Base-by-base conservation (phyloP, 2,888 invertebrate species). In the Microctonus hyperodae region DNA sequence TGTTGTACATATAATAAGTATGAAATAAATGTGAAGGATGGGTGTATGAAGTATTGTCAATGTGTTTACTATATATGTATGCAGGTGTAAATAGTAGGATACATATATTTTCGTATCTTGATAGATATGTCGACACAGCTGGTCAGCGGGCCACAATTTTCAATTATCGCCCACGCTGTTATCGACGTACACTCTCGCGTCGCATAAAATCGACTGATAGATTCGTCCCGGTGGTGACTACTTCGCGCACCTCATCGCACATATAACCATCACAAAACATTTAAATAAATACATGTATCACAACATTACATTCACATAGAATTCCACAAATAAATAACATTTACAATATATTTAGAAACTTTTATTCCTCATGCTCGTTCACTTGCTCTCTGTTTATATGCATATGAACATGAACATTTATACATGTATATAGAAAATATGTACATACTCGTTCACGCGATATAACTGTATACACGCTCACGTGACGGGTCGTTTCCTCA, bases 91-190 rank as follows among this genome's bases (percentile, higher is more conserved):
- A 44, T 7, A 16, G n/a, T n/a, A n/a, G n/a, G n/a, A n/a, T n/a
- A 44, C 7, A 57, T 28, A 5, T 20, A 23, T 64, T 56, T 64
- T 57, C 40, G 57, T 63, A 58, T 58, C 58, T 58, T 44, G 58
- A 58, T 58, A 44, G 35, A n/a, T 40, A 58, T 16, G 58, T 58
- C 44, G 37, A 23, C 37, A 16, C 58, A 58, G 23, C 16, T 67
- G 78, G 75, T 78, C 76, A 70, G 72, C 72, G 65, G 73, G 74
- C 65, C 71, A 75, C 76, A 76, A 79, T 78, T 79, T 73, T 77
- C 76, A 79, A 79, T 79, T 78, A 79, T 79, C 78, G 78, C 78
- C 76, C 74, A 70, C 69, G 72, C 70, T 69, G 72, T 79, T 79
- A 79, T 79, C 79, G 75, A 73, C 75, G 69, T 71, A 71, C 75